phyloP scores from a whole-genome alignment of 1,140 invertebrate species.

The Lanistes nyassanus region DNA sequence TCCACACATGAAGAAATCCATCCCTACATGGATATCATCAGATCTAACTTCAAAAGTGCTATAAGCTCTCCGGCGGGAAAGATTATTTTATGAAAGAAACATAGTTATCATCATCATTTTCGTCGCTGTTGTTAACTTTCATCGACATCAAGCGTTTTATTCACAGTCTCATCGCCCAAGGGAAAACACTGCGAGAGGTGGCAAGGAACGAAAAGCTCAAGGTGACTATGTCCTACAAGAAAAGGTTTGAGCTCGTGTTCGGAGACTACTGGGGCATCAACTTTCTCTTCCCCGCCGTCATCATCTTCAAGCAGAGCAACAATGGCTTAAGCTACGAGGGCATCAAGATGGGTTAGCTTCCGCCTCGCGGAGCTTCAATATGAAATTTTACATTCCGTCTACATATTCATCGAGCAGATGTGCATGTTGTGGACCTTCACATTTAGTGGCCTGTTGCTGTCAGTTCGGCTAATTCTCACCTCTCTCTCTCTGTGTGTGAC shows the following conservation, averaged over 20 bases:
- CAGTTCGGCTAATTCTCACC: too few relatives aligned
- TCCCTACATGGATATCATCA: not conserved
- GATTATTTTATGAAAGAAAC: too few relatives aligned
- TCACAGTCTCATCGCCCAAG: constrained; percentile 27
- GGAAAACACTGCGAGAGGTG: constrained; percentile 48
- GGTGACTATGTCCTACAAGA: constrained; percentile 24
- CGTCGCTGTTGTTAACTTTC: not conserved
- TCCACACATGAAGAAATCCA: not conserved
- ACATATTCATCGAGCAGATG: not conserved
- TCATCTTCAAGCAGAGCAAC: constrained; percentile 51
- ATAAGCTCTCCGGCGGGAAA: too few relatives aligned
- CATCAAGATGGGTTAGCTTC: constrained; percentile 30
- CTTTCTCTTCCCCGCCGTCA: constrained; percentile 54
- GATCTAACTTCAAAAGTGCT: not conserved
- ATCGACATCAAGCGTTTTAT: not conserved
- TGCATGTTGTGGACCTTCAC: not conserved
- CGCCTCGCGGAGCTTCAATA: too few relatives aligned
- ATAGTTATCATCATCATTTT: constrained; percentile 5
- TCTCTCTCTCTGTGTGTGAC: too few relatives aligned
- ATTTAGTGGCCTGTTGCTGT: too few relatives aligned
- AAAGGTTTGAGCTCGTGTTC: constrained; percentile 57
- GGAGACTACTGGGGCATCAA: constrained; percentile 56
- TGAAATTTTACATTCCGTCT: not conserved
- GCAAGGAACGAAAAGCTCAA: constrained; percentile 37
- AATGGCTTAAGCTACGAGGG: constrained; percentile 46